Evolutionary conservation across 2,113 vertebrate species (phyloP).

Genomic region (Rhabdomys dilectus): DNA sequence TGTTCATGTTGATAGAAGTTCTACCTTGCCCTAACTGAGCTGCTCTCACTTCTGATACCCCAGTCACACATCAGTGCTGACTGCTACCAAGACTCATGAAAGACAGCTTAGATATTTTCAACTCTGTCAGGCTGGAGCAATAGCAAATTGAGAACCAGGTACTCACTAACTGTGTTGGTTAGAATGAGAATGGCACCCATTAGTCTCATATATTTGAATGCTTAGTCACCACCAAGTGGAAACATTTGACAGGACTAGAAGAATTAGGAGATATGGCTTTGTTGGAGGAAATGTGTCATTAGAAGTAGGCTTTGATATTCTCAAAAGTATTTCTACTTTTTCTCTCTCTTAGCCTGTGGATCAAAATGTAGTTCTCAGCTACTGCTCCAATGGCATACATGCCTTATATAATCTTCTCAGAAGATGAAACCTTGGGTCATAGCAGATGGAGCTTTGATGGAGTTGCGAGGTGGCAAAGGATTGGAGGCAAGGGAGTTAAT

Average conservation of each 20-base stretch:
- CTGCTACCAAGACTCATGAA: neutral
- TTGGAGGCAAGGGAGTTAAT: neutral
- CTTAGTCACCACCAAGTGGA: neutral
- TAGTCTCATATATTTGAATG: neutral
- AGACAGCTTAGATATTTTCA: neutral
- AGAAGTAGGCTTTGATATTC: neutral
- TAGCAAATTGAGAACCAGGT: no score
- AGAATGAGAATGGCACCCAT: neutral
- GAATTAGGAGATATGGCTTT: neutral
- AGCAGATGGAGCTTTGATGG: neutral
- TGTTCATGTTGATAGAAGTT: neutral
- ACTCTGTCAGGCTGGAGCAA: neutral
- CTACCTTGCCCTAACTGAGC: neutral
- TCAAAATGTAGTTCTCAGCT: no score
- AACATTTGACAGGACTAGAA: neutral
- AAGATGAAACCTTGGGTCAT: no score
- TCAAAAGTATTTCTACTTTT: neutral
- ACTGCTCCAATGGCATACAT: no score
- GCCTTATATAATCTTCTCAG: neutral
- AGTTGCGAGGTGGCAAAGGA: neutral
- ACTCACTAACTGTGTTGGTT: neutral
- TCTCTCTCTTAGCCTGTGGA: neutral
- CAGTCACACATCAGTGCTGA: neutral
- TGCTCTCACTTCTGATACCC: neutral
- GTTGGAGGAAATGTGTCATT: neutral